These are phyloP conservation scores for Dendrolimus kikuchii DNA, from an alignment of 1,140 invertebrate species.

Conservation along the genomic window DNA sequence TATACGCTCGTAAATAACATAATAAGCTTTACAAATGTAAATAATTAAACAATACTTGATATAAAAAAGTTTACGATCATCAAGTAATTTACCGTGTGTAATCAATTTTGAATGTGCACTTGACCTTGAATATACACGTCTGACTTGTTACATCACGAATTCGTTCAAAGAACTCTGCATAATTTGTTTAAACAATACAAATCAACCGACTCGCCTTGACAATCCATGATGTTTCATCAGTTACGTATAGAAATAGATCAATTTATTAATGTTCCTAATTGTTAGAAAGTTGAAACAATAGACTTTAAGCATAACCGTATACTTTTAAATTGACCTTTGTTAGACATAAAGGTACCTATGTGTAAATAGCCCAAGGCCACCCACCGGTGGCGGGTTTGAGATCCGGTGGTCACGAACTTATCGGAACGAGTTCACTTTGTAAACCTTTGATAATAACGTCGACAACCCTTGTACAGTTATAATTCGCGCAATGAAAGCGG, in stretches of 20 bases:
- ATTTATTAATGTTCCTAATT: constrained; percentile 4
- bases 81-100: constrained; percentile 14
- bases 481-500: no score
- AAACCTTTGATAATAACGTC: constrained; percentile 35
- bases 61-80: constrained; percentile 4
- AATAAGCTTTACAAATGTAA: constrained; percentile 13
- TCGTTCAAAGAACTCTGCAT: constrained; percentile 2
- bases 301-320: constrained; percentile 12
- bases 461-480: constrained; percentile 21
- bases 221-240: constrained; percentile 16
- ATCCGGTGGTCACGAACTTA: constrained; percentile 51
- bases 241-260: constrained; percentile 18
- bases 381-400: constrained; percentile 46
- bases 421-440: constrained; percentile 21
- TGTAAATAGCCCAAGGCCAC: constrained; percentile 63
- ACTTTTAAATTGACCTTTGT: constrained; percentile 66
- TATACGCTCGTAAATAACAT: constrained; percentile 9
- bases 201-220: constrained; percentile 9
- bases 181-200: neutral
- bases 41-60: neutral
- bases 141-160: constrained; percentile 27
- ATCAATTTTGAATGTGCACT: constrained; percentile 37
- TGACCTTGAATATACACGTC: constrained; percentile 30
- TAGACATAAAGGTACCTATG: constrained; percentile 27
- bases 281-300: constrained; percentile 20